Base-by-base conservation (phyloP, 1,140 invertebrate genomes). In the Drosophila subpulchrella region DNA sequence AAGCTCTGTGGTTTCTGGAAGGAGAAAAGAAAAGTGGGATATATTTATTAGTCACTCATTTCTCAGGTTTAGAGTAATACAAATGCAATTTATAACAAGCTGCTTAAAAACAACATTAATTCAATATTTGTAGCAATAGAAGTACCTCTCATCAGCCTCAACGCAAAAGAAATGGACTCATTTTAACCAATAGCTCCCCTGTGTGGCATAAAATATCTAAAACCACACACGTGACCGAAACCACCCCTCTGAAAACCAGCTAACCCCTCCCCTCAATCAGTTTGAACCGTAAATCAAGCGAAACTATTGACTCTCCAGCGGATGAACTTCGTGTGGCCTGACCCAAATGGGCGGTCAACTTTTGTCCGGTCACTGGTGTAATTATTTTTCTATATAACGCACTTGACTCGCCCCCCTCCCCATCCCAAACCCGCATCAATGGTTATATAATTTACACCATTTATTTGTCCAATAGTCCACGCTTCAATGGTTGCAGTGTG, bases 1-100 rank as follows among this genome's bases (percentile, higher is more conserved):
- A 92, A 92, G 66, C 78, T 92, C 30, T 85, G 82, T 27, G 81
- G 77, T 57, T 91, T 80, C 89, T 92, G 59, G 4, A 84, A 86
- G 6, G 36, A 55, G 0, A 48, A 66, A 13, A 57, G 6, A 47
- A 2, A 11, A 8, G 50, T 17, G 44, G 3, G 4, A 30, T 48
- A 8, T 30, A 15, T 5, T 48, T 27, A 30, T 30, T 3, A 4
- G n/a, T 41, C 3, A 15, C 8, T 6, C 2, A n/a, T 15, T 15
- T 7, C n/a, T n/a, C 17, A 12, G 4, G 1, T 12, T 2, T 0
- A 46, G 6, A 2, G 24, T 13, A 12, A 4, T 20, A 12, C 6
- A 7, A 12, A 24, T 8, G 6, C 1, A 4, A 13, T 13, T 39
- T 39, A 5, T n/a, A 24, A 24, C 17, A 55, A 8, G 10, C 3